Conservation (phyloP, 2,113 vertebrate genomes). For the Acanthochromis polyacanthus region DNA sequence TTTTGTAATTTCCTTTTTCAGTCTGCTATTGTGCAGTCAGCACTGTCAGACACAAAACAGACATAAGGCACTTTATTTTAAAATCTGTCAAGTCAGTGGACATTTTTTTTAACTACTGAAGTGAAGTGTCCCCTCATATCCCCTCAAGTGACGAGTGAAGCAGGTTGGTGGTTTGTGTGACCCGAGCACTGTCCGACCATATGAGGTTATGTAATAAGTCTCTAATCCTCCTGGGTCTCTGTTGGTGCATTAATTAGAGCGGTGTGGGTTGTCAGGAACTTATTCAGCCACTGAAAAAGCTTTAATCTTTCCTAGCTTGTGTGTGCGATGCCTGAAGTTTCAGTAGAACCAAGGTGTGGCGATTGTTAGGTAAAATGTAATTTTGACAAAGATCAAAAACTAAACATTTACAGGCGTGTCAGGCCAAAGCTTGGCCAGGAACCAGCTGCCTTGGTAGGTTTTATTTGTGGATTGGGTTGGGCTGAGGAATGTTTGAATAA, state of each 20-base stretch:
- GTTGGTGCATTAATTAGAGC: slow-evolving; percentile 51
- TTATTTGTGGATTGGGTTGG: not conserved
- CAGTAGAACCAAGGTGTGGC: not conserved
- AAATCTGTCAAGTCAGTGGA: slow-evolving; percentile 11
- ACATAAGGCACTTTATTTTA: not conserved
- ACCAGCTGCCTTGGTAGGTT: not conserved
- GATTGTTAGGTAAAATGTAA: slow-evolving; percentile 3
- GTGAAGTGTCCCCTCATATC: slow-evolving; percentile 10
- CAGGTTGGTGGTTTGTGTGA: slow-evolving; percentile 36
- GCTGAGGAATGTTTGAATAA: not conserved
- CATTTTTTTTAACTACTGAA: slow-evolving; percentile 1
- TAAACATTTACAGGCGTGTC: not conserved
- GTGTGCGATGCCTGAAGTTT: slow-evolving; percentile 16
- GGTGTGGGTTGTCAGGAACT: slow-evolving; percentile 55
- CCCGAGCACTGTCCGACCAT: slow-evolving; percentile 14
- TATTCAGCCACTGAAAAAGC: slow-evolving; percentile 58
- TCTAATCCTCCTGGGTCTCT: slow-evolving; percentile 51
- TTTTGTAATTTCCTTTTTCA: not conserved
- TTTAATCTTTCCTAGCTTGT: slow-evolving; percentile 39
- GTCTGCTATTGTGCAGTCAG: not conserved
- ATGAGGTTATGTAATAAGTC: slow-evolving; percentile 67
- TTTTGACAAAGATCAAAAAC: slow-evolving; percentile 25
- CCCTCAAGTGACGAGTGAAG: slow-evolving; percentile 36
- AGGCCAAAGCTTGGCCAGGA: not conserved
- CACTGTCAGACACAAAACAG: not conserved